Percentiles rank a stretch among this genome's conserved stretches.
Conservation (phyloP, 2,888 invertebrate species). For the Drosophila anceps region DNA sequence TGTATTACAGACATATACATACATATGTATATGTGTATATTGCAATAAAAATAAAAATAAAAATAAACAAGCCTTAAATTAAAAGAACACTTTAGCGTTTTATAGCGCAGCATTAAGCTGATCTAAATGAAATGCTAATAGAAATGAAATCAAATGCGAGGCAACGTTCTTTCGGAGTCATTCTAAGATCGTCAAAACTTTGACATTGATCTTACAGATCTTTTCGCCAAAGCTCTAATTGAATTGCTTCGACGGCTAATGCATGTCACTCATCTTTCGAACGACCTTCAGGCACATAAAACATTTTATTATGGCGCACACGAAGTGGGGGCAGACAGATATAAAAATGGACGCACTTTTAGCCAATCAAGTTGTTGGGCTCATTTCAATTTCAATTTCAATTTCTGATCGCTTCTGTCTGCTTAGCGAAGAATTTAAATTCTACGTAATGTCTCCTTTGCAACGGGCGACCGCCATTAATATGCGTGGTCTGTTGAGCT, state of each 20-base stretch:
- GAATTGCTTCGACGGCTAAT: not conserved
- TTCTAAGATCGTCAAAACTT: not conserved
- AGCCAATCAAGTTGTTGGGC: conserved; percentile 41
- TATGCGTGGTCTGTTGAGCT: conserved; percentile 46
- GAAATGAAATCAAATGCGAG: conserved; percentile 7
- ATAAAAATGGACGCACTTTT: conserved; percentile 65
- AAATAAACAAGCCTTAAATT: conserved; percentile 66
- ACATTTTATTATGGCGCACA: conserved; percentile 52
- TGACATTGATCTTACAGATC: not conserved
- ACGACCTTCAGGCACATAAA: conserved; percentile 60
- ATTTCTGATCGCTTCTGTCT: conserved; percentile 3
- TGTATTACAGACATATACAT: conserved; percentile 30
- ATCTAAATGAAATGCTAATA: conserved; percentile 16
- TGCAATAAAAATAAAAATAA: conserved; percentile 64
- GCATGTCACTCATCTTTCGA: conserved; percentile 36
- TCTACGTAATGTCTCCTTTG: conserved; percentile 40
- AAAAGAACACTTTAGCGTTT: conserved; percentile 58
- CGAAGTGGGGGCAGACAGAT: conserved; percentile 25
- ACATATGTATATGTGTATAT: conserved; percentile 43
- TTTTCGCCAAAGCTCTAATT: not conserved
- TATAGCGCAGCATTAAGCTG: conserved; percentile 19
- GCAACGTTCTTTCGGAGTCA: not conserved
- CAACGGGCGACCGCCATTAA: conserved; percentile 50
- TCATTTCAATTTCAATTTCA: conserved; percentile 16
- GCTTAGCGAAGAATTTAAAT: conserved; percentile 48